Percentiles rank a stretch among this genome's conserved stretches.
Evolutionary conservation across 2,113 vertebrate species (phyloP).

Genomic region (Myxocyprinus asiaticus): DNA sequence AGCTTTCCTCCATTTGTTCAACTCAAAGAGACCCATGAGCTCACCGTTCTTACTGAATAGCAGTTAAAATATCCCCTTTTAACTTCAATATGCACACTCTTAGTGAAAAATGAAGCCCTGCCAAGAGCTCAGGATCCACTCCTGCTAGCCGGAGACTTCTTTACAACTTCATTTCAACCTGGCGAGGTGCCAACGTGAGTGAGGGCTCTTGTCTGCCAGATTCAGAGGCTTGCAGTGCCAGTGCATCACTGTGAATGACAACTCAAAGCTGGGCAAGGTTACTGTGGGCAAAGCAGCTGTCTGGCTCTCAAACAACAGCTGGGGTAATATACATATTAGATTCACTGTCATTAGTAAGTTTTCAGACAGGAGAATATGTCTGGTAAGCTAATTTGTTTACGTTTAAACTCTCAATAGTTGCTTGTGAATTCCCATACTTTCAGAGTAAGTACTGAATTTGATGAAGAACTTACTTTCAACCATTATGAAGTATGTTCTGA

Average conservation of each 20-base stretch:
- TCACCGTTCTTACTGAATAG: constrained; percentile 15
- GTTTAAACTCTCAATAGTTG: too few relatives aligned
- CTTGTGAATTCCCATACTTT: too few relatives aligned
- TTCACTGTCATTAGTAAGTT: background rate
- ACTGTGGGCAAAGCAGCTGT: background rate
- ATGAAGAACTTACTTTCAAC: too few relatives aligned
- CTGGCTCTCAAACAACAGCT: constrained; percentile 19
- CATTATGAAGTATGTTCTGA: too few relatives aligned
- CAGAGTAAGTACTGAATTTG: too few relatives aligned
- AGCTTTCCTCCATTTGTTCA: background rate
- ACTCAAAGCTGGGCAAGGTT: constrained; percentile 28
- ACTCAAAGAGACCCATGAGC: constrained; percentile 30
- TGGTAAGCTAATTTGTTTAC: too few relatives aligned
- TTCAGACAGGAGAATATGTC: background rate
- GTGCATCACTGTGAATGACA: constrained; percentile 40
- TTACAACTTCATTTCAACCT: constrained; percentile 40
- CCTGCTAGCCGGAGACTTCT: constrained; percentile 28
- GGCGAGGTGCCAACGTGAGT: constrained; percentile 15
- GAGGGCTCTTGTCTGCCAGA: constrained; percentile 30
- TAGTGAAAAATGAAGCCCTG: constrained; percentile 28
- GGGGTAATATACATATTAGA: constrained; percentile 19
- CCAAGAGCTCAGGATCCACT: constrained; percentile 38
- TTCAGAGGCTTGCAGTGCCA: constrained; percentile 8
- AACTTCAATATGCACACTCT: constrained; percentile 39
- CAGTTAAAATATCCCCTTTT: constrained; percentile 25